These are phyloP conservation scores for Galaxias olidus DNA, from an alignment of 2,797 vertebrate species.

Conservation along the genomic window DNA sequence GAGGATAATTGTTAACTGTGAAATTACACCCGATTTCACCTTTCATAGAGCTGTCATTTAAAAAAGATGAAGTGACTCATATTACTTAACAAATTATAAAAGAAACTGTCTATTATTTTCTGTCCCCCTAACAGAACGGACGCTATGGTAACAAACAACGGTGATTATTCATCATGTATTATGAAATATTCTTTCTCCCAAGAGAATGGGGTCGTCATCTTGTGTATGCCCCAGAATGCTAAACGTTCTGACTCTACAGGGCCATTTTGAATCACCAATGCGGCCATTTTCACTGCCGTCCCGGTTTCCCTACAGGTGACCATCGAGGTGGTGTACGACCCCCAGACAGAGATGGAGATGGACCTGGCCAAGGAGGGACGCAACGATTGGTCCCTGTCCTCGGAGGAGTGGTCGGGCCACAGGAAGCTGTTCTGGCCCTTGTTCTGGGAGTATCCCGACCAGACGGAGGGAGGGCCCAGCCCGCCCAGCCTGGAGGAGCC, in stretches of 20 bases:
- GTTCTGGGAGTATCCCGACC: constrained; percentile 85
- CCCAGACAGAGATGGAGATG: constrained; percentile 86
- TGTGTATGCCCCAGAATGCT: too few relatives aligned
- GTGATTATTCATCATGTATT: too few relatives aligned
- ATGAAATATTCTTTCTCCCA: too few relatives aligned
- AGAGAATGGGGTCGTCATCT: too few relatives aligned
- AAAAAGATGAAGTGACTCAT: background rate
- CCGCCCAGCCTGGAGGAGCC: constrained; percentile 63
- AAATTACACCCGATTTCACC: constrained; percentile 9
- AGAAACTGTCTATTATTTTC: too few relatives aligned
- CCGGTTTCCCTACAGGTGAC: constrained; percentile 75
- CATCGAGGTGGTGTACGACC: constrained; percentile 83
- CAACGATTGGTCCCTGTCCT: constrained; percentile 77
- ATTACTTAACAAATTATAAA: too few relatives aligned
- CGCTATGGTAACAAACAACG: too few relatives aligned
- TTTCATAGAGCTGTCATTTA: background rate
- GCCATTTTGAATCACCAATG: background rate
- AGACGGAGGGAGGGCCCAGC: constrained; percentile 53
- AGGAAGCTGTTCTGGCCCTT: constrained; percentile 86
- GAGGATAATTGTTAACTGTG: constrained; percentile 13
- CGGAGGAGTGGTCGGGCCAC: constrained; percentile 79
- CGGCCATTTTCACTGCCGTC: background rate
- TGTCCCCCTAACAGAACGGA: too few relatives aligned
- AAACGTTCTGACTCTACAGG: background rate
- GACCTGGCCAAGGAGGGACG: constrained; percentile 81